Evolutionary conservation across 2,797 vertebrate genomes (phyloP).

Genomic region (Smutsia temminckii): DNA sequence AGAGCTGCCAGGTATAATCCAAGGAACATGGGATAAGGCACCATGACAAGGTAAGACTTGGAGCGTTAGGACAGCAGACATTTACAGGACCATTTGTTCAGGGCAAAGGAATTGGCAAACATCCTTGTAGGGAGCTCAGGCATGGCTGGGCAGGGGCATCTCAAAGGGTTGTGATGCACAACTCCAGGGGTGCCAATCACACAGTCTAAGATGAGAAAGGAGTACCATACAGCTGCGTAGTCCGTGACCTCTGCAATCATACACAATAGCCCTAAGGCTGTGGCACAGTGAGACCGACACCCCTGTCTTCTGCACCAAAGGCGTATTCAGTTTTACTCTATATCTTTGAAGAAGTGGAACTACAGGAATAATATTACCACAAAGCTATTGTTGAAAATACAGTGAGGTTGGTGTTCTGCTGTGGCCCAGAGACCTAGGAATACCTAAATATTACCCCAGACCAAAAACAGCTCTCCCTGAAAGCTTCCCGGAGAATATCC

Average conservation of each 20-base stretch:
- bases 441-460: conserved; percentile 39
- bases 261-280: not conserved
- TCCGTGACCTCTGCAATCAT: not conserved
- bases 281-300: not conserved
- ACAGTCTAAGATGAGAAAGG: not conserved
- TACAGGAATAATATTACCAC: conserved; percentile 26
- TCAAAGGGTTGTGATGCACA: not conserved
- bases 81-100: not conserved
- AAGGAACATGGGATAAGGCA: not conserved
- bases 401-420: not conserved
- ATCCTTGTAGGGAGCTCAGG: not conserved
- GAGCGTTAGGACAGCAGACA: not conserved
- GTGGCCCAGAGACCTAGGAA: not conserved
- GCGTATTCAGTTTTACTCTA: not conserved
- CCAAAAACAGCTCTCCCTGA: not conserved
- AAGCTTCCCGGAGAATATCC: conserved; percentile 15
- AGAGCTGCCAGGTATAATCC: not conserved
- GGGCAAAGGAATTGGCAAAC: not conserved
- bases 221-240: not conserved
- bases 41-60: not conserved
- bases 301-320: not conserved
- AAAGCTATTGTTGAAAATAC: conserved; percentile 30
- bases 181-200: not conserved
- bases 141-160: not conserved
- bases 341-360: conserved; percentile 30